These are phyloP conservation scores for Pseudomyrmex dendroicus DNA, from an alignment of 1,140 invertebrate species.

Conservation along the genomic window DNA sequence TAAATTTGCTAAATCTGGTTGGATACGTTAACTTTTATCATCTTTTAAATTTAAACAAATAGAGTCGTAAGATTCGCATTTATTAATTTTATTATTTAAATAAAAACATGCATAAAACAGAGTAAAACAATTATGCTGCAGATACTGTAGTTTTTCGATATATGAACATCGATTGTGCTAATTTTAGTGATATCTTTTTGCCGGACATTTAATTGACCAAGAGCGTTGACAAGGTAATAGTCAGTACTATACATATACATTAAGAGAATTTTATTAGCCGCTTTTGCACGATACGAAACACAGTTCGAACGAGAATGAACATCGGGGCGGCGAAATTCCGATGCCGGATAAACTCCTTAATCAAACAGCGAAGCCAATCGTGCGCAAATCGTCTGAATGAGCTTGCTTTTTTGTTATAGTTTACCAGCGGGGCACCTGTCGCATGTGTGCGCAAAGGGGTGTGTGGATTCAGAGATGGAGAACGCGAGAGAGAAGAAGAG, in stretches of 20 bases:
- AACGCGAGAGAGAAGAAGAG: constrained; percentile 50
- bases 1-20: background rate
- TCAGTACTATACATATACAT: background rate
- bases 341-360: constrained; percentile 58
- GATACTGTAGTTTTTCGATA: background rate
- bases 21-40: background rate
- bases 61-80: background rate
- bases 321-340: constrained; percentile 48
- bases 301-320: constrained; percentile 20
- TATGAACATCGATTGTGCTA: background rate
- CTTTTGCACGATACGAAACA: constrained; percentile 6
- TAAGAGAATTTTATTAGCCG: constrained; percentile 40
- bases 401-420: constrained; percentile 74
- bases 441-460: constrained; percentile 76
- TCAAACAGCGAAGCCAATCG: constrained; percentile 70
- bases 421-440: constrained; percentile 76
- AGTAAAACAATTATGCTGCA: background rate
- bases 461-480: constrained; percentile 65
- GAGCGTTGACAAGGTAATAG: constrained; percentile 25
- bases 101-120: background rate
- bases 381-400: constrained; percentile 72
- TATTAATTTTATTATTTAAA: background rate
- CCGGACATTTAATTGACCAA: constrained; percentile 2
- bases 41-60: background rate
- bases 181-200: background rate